Evolutionary conservation across 1,140 invertebrate genomes (phyloP).

Genomic region (Drosophila malerkotliana): DNA sequence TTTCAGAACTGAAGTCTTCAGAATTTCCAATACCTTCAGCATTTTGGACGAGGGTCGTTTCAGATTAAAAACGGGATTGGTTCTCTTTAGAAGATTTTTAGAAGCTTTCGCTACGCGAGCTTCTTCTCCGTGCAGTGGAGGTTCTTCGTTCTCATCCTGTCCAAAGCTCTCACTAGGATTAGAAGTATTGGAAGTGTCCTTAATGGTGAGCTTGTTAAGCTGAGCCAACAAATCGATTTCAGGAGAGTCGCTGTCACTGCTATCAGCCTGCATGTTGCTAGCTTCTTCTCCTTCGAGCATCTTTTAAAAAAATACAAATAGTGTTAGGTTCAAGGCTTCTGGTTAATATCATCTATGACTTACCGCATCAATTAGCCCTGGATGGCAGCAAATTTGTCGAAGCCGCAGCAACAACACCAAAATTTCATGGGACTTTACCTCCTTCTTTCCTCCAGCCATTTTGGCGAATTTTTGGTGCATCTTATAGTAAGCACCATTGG

Average conservation of each 20-base stretch:
- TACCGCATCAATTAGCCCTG: slow-evolving; percentile 88
- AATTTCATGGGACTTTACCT: slow-evolving; percentile 90
- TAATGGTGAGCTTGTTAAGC: slow-evolving; percentile 86
- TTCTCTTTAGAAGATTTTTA: slow-evolving; percentile 86
- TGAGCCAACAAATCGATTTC: slow-evolving; percentile 87
- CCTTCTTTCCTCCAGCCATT: slow-evolving; percentile 85
- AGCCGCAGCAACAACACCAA: slow-evolving; percentile 92
- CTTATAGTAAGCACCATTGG: slow-evolving; percentile 84
- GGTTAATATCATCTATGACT: neutral
- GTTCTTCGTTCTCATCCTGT: neutral
- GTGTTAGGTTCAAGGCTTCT: neutral
- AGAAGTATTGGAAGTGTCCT: slow-evolving; percentile 68
- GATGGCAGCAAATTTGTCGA: slow-evolving; percentile 95
- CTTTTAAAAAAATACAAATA: slow-evolving; percentile 19
- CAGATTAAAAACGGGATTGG: slow-evolving; percentile 89
- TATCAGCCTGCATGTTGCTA: slow-evolving; percentile 83
- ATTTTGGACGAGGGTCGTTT: slow-evolving; percentile 88
- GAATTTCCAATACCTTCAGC: slow-evolving; percentile 85
- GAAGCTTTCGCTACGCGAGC: slow-evolving; percentile 84
- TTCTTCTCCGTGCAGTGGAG: slow-evolving; percentile 44
- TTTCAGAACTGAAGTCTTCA: slow-evolving; percentile 86
- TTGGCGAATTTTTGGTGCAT: slow-evolving; percentile 87
- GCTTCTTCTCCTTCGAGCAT: slow-evolving; percentile 86
- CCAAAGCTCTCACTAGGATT: slow-evolving; percentile 3
- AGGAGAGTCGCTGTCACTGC: slow-evolving; percentile 74